phyloP scores from a whole-genome alignment of 2,113 vertebrate species.

The Marmota monax region DNA sequence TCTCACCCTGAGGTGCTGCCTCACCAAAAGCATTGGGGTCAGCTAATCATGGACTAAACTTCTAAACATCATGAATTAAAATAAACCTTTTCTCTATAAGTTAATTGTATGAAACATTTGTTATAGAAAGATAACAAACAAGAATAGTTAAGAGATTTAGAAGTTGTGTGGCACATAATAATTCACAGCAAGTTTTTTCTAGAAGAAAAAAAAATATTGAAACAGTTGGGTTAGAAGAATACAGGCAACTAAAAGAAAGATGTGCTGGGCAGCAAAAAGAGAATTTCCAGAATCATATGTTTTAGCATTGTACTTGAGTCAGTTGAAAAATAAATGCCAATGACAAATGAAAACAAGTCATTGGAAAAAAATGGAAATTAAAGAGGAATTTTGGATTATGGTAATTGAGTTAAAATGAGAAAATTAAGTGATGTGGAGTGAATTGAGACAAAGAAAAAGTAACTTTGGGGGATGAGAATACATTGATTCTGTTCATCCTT shows the following conservation, averaged over 20 bases:
- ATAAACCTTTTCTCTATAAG: background rate
- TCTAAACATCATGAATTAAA: background rate
- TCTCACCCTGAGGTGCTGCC: background rate
- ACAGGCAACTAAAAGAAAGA: background rate
- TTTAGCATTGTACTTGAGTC: background rate
- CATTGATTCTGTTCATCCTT: background rate
- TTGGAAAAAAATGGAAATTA: background rate
- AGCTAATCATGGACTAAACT: background rate
- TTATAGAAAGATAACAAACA: background rate
- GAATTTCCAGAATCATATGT: background rate
- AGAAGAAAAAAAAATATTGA: background rate
- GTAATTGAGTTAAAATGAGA: background rate
- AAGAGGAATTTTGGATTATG: background rate
- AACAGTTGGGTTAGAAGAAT: background rate
- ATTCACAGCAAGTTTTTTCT: background rate
- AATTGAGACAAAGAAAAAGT: background rate
- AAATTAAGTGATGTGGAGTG: background rate
- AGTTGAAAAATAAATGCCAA: background rate
- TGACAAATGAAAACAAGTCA: no score
- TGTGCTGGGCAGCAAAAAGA: background rate
- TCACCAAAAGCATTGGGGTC: background rate
- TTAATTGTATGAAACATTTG: background rate
- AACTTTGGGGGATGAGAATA: background rate
- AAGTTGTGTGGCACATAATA: background rate
- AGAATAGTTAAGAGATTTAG: background rate